Evolutionary conservation across 2,797 vertebrate species (phyloP).

Genomic region (Paguma larvata): DNA sequence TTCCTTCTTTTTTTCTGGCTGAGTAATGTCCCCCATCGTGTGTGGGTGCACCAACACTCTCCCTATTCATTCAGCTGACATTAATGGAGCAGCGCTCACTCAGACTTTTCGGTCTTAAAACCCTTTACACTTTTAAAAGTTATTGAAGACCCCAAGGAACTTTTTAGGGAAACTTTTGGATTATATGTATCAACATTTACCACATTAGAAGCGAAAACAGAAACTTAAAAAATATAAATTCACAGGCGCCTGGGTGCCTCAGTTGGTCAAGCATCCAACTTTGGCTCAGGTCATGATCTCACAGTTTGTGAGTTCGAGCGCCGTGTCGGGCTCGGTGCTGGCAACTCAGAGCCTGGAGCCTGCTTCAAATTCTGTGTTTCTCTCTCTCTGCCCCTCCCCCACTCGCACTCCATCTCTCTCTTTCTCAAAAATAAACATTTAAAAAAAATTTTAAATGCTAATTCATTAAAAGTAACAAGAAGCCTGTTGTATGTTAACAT

Average conservation of each 20-base stretch:
- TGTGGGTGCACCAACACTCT: background rate
- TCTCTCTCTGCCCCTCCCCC: too few relatives aligned
- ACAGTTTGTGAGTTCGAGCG: too few relatives aligned
- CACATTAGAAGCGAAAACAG: conserved; percentile 18
- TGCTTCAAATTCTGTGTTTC: too few relatives aligned
- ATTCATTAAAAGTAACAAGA: conserved; percentile 47
- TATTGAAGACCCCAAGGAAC: background rate
- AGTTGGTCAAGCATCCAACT: too few relatives aligned
- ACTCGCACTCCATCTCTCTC: too few relatives aligned
- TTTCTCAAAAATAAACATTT: too few relatives aligned
- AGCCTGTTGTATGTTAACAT: background rate
- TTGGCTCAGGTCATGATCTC: too few relatives aligned
- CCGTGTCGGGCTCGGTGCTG: too few relatives aligned
- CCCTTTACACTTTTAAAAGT: background rate
- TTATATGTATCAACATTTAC: background rate
- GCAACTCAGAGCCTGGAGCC: too few relatives aligned
- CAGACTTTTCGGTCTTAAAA: background rate
- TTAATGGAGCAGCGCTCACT: background rate
- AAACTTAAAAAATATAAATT: background rate
- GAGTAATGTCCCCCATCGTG: background rate
- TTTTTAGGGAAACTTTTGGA: background rate
- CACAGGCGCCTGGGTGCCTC: too few relatives aligned
- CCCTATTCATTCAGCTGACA: too few relatives aligned
- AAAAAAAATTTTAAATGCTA: background rate
- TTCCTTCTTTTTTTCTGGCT: background rate